phyloP scores from a whole-genome alignment of 2,888 invertebrate species.

The Gymnosoma rotundatum region DNA sequence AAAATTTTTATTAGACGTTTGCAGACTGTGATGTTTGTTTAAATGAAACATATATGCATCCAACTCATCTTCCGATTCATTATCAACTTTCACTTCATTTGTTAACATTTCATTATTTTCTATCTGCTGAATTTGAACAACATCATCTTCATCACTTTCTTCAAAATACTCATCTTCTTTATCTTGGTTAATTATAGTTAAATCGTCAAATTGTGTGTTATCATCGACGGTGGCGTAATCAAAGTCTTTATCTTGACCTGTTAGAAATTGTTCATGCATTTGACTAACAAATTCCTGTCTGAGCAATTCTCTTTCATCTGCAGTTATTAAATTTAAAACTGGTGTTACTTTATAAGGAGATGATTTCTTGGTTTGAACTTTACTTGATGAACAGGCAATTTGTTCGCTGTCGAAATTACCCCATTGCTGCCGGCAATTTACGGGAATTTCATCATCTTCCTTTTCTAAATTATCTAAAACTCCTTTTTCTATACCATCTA shows the following conservation, averaged over 20 bases:
- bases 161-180: slow-evolving; percentile 96
- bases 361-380: slow-evolving; percentile 16
- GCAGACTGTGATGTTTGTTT: slow-evolving; percentile 77
- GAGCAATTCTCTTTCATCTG: slow-evolving; percentile 86
- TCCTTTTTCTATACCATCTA: background rate
- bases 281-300: slow-evolving; percentile 91
- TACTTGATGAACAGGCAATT: slow-evolving; percentile 76
- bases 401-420: slow-evolving; percentile 84
- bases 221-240: slow-evolving; percentile 92
- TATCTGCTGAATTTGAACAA: slow-evolving; percentile 73
- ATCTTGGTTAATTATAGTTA: slow-evolving; percentile 89
- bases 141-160: slow-evolving; percentile 87
- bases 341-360: slow-evolving; percentile 9
- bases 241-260: slow-evolving; percentile 91
- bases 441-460: slow-evolving; percentile 75
- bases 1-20: slow-evolving; percentile 23
- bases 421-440: slow-evolving; percentile 82
- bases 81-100: slow-evolving; percentile 72
- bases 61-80: slow-evolving; percentile 85
- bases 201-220: slow-evolving; percentile 90
- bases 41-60: slow-evolving; percentile 88
- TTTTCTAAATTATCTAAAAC: slow-evolving; percentile 25
- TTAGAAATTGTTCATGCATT: slow-evolving; percentile 93
- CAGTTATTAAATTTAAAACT: slow-evolving; percentile 82
- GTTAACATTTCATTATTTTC: slow-evolving; percentile 60